Evolutionary conservation across 2,113 vertebrate species (phyloP).

Genomic region (Turnix velox): DNA sequence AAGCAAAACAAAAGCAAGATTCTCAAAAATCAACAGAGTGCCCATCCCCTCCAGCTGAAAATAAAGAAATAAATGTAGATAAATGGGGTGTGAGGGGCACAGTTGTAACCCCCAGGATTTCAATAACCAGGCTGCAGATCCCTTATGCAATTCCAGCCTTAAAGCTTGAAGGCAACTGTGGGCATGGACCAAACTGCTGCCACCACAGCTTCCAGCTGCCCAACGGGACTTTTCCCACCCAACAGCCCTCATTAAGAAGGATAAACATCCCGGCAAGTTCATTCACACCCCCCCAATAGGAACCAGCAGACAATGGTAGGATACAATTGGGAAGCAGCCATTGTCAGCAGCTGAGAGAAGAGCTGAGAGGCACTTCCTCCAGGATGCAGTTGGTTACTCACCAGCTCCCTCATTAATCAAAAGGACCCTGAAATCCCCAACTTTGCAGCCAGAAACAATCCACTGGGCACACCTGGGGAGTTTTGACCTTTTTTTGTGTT

Average conservation of each 20-base stretch:
- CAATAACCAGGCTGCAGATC: not conserved
- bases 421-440: not conserved
- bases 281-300: conserved; percentile 61
- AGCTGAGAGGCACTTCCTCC: conserved; percentile 40
- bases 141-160: not conserved
- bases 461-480: not conserved
- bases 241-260: not conserved
- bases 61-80: not conserved
- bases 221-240: not conserved
- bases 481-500: not conserved
- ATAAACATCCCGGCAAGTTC: conserved; percentile 23
- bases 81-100: not conserved
- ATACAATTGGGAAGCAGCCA: conserved; percentile 81
- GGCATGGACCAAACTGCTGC: not conserved
- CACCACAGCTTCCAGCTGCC: not conserved
- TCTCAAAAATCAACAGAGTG: not conserved
- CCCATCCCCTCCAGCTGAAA: not conserved
- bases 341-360: conserved; percentile 15
- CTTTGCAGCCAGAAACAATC: not conserved
- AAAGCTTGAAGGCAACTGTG: not conserved
- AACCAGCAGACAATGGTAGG: conserved; percentile 77
- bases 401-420: not conserved
- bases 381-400: not conserved
- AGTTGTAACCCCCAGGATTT: not conserved
- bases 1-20: not conserved